phyloP scores from a whole-genome alignment of 23 tunicate genomes.

The Trididemnum nubilum region DNA sequence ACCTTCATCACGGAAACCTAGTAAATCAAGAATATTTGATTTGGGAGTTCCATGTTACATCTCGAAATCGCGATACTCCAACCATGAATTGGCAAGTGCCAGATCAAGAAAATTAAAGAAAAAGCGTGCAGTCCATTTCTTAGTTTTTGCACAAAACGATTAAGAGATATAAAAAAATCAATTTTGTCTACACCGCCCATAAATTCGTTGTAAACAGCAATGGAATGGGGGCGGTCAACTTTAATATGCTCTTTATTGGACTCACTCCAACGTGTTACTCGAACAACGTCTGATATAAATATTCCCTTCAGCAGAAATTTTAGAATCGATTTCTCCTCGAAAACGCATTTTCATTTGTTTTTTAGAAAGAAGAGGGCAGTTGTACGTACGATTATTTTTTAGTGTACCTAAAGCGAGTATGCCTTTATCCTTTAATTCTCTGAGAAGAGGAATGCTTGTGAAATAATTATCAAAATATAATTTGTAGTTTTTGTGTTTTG shows the following conservation, averaged over 20 bases:
- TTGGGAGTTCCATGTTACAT: not conserved
- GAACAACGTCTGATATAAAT: not conserved
- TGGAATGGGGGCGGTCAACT: constrained; percentile 1
- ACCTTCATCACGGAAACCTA: not conserved
- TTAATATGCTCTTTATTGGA: not conserved
- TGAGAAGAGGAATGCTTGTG: not conserved
- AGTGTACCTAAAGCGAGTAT: not conserved
- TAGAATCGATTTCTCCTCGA: not conserved
- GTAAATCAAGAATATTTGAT: not conserved
- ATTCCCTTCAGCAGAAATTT: not conserved
- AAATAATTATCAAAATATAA: constrained; percentile 14
- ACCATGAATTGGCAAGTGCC: constrained; percentile 16
- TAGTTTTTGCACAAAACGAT: not conserved
- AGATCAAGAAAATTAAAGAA: constrained; percentile 13
- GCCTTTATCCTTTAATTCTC: not conserved
- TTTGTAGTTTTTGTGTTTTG: constrained; percentile 13
- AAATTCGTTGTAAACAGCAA: not conserved
- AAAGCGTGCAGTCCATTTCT: constrained; percentile 3
- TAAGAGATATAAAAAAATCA: not conserved
- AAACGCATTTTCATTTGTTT: not conserved
- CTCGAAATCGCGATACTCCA: constrained; percentile 3
- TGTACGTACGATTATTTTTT: not conserved
- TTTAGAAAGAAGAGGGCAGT: not conserved
- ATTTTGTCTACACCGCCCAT: constrained; percentile 15
- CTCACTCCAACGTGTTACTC: not conserved